Conservation (phyloP, 2,113 vertebrate species). For the Proteles cristata region DNA sequence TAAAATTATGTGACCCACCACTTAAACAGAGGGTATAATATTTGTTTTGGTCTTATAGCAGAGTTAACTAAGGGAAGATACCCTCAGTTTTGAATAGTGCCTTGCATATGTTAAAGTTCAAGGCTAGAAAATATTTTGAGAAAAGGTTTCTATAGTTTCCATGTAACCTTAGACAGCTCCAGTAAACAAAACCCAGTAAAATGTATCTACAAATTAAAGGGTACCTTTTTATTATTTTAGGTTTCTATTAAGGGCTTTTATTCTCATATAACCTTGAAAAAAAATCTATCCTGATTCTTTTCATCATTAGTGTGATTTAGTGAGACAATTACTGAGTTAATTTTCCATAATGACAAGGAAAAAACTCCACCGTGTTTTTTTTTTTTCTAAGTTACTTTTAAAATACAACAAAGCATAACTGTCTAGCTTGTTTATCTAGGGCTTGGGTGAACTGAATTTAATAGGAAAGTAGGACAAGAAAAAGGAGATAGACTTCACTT, state of each 20-base stretch:
- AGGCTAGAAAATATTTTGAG: not conserved
- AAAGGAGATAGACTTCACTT: not conserved
- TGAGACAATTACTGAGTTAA: slow-evolving; percentile 58
- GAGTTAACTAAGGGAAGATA: not conserved
- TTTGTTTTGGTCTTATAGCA: not conserved
- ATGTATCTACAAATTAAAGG: not conserved
- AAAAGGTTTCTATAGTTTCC: not conserved
- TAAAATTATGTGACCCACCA: not conserved
- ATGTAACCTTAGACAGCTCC: not conserved
- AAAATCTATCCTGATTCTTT: slow-evolving; percentile 43
- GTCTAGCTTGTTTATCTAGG: not conserved
- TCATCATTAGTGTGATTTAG: slow-evolving; percentile 51
- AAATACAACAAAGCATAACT: not conserved
- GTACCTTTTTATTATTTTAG: slow-evolving; percentile 4
- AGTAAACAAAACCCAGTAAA: not conserved
- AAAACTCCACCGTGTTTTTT: not conserved
- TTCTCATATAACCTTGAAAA: slow-evolving; percentile 61
- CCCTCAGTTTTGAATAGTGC: not conserved
- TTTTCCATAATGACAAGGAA: slow-evolving; percentile 57
- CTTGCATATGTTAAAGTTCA: not conserved
- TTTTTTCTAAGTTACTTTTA: slow-evolving; percentile 41
- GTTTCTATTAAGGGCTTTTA: not conserved
- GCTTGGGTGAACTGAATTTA: not conserved
- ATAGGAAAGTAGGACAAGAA: not conserved
- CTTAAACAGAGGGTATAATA: not conserved